Percentiles rank a stretch among this genome's conserved stretches.
phyloP scores from a whole-genome alignment of 1,140 invertebrate genomes.

The Aradophagus sp. region DNA sequence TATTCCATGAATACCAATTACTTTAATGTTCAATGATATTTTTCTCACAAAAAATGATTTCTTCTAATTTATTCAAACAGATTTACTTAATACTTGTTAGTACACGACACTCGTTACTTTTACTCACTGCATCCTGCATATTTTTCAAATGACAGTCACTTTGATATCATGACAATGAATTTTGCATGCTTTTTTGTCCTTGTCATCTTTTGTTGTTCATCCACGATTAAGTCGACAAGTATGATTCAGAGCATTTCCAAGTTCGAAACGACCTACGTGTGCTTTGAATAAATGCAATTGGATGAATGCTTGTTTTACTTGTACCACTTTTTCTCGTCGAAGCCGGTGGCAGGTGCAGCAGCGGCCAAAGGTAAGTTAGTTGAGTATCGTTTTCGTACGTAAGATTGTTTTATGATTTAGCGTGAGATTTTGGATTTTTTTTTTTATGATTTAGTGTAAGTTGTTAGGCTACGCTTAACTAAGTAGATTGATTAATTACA shows the following conservation, averaged over 20 bases:
- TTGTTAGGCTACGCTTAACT: no score
- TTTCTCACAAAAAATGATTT: no score
- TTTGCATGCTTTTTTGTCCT: constrained; percentile 50
- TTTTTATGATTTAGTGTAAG: no score
- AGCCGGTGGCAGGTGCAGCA: background rate
- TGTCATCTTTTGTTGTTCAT: constrained; percentile 45
- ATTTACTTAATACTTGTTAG: background rate
- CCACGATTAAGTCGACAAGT: constrained; percentile 36
- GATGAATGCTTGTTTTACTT: constrained; percentile 39
- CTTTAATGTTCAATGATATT: no score
- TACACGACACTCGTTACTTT: constrained; percentile 18
- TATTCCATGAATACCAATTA: no score
- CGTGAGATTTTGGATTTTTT: constrained; percentile 3
- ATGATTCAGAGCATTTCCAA: constrained; percentile 17
- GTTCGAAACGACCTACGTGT: constrained; percentile 25
- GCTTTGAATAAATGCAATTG: constrained; percentile 41
- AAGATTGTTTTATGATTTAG: constrained; percentile 7
- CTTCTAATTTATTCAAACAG: no score
- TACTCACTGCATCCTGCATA: constrained; percentile 34
- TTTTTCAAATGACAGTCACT: constrained; percentile 18
- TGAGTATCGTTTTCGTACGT: background rate
- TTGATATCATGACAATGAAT: constrained; percentile 24
- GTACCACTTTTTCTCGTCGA: constrained; percentile 14
- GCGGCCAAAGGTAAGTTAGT: constrained; percentile 24
- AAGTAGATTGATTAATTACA: no score